Evolutionary conservation across 2,888 invertebrate genomes (phyloP), one percentile per base, ranked within the genome.

Genomic region (Athetis lepigone): DNA sequence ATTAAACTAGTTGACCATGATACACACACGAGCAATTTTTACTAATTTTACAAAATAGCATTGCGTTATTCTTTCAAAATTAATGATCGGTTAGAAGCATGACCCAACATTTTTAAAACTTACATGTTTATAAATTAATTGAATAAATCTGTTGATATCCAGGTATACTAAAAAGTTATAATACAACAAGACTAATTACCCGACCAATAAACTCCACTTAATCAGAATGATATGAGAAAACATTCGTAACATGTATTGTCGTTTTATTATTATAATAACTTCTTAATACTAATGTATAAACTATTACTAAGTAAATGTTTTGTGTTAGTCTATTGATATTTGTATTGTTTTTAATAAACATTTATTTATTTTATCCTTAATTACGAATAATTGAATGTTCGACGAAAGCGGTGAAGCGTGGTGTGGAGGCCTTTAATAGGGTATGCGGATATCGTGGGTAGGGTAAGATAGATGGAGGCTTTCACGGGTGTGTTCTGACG

Each of bases 171-270:
- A 29, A 2, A 52, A 55, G 21, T 39, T 21, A 61, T 18, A 46
- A 43, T 52, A 67, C 63, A 66, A 60, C 55, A 65, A 58, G 55
- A 47, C 61, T 66, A 70, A 56, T 47, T 33, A 62, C 40, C 25
- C 18, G 43, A 62, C 0, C 40, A 61, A 67, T 46, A 68, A 68
- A 74, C 23, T 43, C 52, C 73, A 74, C 79, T 81, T 84, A 82
- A 84, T 63, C 66, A 78, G 79, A 86, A 87, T 90, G 89, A 92
- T 92, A 92, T 92, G 90, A 92, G 85, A 90, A 84, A 86, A 60
- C 52, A 43, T 87, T 89, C 87, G 88, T 92, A 92, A 89, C 89
- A 87, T 87, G 93, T 94, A 94, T 94, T 94, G 94, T 94, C 94
- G 75, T 79, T 78, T 89, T 83, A 70, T 90, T 90, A 84, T 91